Conservation (phyloP, 1,140 invertebrate species). For the Neuroterus valhalla region DNA sequence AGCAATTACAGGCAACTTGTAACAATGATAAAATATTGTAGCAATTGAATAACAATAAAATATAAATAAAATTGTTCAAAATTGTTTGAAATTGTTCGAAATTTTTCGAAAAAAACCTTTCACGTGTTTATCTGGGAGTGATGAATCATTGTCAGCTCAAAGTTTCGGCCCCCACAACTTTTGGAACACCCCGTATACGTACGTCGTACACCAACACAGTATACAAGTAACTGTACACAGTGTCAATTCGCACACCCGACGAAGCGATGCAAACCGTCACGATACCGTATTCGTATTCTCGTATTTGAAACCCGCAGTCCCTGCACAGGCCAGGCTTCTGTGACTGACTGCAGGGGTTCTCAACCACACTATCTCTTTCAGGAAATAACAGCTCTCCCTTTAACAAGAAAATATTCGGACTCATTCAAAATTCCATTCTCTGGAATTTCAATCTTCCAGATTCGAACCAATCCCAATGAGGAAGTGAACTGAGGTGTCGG, state of each 20-base stretch:
- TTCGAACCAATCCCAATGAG: background rate
- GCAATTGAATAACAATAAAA: too few relatives aligned
- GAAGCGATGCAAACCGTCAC: constrained; percentile 39
- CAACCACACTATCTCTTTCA: constrained; percentile 31
- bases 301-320: constrained; percentile 40
- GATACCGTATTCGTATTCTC: constrained; percentile 44
- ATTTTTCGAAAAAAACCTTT: too few relatives aligned
- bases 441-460: background rate
- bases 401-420: background rate
- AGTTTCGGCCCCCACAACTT: constrained; percentile 16
- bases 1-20: too few relatives aligned
- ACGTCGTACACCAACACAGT: constrained; percentile 2
- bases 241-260: constrained; percentile 47
- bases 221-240: constrained; percentile 47
- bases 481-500: too few relatives aligned
- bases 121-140: background rate
- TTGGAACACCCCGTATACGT: constrained; percentile 26
- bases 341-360: constrained; percentile 37
- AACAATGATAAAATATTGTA: too few relatives aligned
- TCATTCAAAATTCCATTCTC: background rate
- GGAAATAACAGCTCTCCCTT: constrained; percentile 1
- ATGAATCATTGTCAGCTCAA: constrained; percentile 14
- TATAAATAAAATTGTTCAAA: too few relatives aligned
- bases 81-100: too few relatives aligned
- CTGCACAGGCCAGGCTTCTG: constrained; percentile 33